phyloP scores from a whole-genome alignment of 1,140 invertebrate genomes.

The Asobara japonica region DNA sequence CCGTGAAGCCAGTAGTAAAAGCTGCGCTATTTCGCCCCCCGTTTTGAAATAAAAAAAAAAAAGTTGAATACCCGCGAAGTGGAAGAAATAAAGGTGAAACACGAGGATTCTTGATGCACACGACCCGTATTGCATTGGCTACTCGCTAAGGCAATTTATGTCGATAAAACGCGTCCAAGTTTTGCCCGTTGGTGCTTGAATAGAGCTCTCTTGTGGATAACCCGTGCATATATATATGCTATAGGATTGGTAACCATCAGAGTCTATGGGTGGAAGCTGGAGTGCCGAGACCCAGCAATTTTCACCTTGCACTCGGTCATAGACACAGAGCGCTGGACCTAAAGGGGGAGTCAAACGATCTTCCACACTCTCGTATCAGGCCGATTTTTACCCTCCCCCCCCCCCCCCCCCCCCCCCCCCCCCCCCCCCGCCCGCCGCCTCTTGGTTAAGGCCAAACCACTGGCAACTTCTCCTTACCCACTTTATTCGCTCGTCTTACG shows the following conservation, averaged over 20 bases:
- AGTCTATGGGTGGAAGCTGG: background rate
- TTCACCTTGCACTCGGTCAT: constrained; percentile 47
- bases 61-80: too few relatives aligned
- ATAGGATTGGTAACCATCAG: background rate
- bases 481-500: constrained; percentile 31
- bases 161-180: constrained; percentile 48
- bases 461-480: constrained; percentile 27
- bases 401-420: background rate
- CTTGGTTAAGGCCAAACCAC: background rate
- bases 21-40: background rate
- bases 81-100: background rate
- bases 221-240: constrained; percentile 20
- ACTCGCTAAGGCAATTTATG: constrained; percentile 50
- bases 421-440: too few relatives aligned
- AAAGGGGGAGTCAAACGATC: constrained; percentile 35
- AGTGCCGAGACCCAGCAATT: constrained; percentile 47
- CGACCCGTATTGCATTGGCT: constrained; percentile 31
- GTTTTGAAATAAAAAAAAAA: background rate
- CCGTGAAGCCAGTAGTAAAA: constrained; percentile 3
- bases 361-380: constrained; percentile 25
- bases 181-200: constrained; percentile 27
- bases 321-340: constrained; percentile 14
- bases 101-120: constrained; percentile 26
- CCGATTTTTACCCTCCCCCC: background rate
- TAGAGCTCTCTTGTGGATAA: constrained; percentile 21